Evolutionary conservation across 1,140 invertebrate genomes (phyloP).

Genomic region (Habropoda laboriosa): DNA sequence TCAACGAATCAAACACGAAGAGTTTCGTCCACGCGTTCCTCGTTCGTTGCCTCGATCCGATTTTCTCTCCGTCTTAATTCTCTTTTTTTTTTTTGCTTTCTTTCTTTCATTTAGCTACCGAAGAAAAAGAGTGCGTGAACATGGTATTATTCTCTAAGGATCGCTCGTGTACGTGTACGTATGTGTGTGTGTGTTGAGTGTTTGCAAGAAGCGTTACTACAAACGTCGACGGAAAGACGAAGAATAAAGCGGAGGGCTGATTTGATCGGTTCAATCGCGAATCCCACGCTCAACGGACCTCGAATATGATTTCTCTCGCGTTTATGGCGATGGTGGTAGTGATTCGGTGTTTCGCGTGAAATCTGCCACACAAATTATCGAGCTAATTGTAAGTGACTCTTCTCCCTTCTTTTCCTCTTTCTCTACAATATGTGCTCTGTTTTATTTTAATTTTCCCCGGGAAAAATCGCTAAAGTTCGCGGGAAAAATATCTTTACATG

Average conservation of each 20-base stretch:
- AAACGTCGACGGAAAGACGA: background rate
- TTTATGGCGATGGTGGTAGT: background rate
- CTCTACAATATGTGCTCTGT: background rate
- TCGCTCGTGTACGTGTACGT: background rate
- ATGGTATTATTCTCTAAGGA: background rate
- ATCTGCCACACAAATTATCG: conserved; percentile 15
- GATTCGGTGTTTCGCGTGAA: background rate
- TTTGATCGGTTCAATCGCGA: background rate
- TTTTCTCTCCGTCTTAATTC: too few relatives aligned
- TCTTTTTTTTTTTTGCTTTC: too few relatives aligned
- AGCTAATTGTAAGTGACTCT: conserved; percentile 10
- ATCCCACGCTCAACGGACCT: conserved; percentile 1
- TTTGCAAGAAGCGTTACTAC: too few relatives aligned
- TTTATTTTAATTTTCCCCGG: too few relatives aligned
- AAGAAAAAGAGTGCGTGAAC: background rate
- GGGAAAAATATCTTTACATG: background rate
- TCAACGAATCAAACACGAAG: conserved; percentile 16
- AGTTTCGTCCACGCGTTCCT: too few relatives aligned
- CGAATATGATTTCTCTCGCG: too few relatives aligned
- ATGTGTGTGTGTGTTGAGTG: too few relatives aligned
- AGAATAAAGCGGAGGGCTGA: background rate
- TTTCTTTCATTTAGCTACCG: background rate
- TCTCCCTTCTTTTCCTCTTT: too few relatives aligned
- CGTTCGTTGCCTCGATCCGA: background rate
- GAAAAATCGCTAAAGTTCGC: background rate